phyloP scores from a whole-genome alignment of 2,113 vertebrate species.

The Struthio camelus region DNA sequence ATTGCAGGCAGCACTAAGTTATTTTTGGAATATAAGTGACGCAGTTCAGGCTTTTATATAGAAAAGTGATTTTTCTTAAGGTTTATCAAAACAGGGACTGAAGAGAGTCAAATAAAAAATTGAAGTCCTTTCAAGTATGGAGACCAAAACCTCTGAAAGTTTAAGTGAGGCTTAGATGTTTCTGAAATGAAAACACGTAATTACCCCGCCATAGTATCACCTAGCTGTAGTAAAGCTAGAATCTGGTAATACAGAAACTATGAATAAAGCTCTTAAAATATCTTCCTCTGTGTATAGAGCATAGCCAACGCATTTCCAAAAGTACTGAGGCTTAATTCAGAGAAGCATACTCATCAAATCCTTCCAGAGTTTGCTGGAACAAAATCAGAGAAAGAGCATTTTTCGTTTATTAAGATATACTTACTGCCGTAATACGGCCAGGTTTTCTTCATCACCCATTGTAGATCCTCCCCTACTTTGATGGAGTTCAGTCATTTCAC shows the following conservation, averaged over 20 bases:
- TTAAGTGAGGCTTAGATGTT: background rate
- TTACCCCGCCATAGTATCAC: background rate
- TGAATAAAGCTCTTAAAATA: background rate
- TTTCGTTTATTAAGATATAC: conserved; percentile 28
- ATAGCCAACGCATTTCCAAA: background rate
- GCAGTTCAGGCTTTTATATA: background rate
- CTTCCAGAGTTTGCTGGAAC: background rate
- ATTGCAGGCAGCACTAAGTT: background rate
- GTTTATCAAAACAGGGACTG: background rate
- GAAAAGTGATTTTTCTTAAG: background rate
- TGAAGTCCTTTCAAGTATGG: background rate
- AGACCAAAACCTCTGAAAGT: fast-evolving
- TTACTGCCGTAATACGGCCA: conserved; percentile 92
- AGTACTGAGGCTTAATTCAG: background rate
- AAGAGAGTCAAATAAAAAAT: background rate
- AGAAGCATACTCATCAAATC: background rate
- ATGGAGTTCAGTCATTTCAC: conserved; percentile 76
- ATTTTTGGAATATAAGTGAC: background rate
- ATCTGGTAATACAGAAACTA: background rate
- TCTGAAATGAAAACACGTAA: background rate
- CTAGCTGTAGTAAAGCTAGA: background rate
- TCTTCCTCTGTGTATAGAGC: background rate
- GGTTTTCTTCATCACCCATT: conserved; percentile 94
- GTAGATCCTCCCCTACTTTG: conserved; percentile 81
- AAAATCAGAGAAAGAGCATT: background rate